Percentiles rank a stretch among this genome's conserved stretches.
Conservation (phyloP, 2,797 vertebrate genomes). For the Sternarchorhynchus goeldii region DNA sequence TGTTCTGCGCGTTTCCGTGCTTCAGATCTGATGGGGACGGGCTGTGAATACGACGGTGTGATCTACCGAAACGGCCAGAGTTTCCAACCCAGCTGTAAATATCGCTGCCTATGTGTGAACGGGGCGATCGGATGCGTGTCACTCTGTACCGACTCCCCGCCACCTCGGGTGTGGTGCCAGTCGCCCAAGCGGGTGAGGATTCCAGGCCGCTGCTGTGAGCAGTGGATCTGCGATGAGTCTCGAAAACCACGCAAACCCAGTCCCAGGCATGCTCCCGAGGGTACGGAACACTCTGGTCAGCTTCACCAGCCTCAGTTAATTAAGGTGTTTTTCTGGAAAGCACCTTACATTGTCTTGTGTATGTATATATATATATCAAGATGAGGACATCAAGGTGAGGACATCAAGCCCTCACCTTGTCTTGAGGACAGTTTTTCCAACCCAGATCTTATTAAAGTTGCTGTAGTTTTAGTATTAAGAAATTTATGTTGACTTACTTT, state of each 20-base stretch:
- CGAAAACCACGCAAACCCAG: conserved; percentile 85
- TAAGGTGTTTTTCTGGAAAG: too few species aligned
- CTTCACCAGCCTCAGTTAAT: too few species aligned
- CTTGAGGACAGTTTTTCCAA: too few species aligned
- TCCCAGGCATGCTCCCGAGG: conserved; percentile 81
- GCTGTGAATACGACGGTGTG: conserved; percentile 90
- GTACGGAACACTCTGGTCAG: conserved; percentile 67
- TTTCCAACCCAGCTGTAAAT: conserved; percentile 96
- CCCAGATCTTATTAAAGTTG: too few species aligned
- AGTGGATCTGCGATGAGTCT: conserved; percentile 92
- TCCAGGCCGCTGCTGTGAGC: conserved; percentile 88
- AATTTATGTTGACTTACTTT: too few species aligned
- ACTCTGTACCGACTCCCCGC: conserved; percentile 82
- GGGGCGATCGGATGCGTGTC: conserved; percentile 91
- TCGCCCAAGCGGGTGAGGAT: conserved; percentile 83
- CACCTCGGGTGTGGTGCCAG: conserved; percentile 93
- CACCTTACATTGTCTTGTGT: too few species aligned
- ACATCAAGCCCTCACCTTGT: too few species aligned
- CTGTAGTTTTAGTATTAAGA: too few species aligned
- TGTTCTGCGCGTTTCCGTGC: not conserved
- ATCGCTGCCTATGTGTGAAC: conserved; percentile 92
- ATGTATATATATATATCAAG: too few species aligned
- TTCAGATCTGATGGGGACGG: conserved; percentile 87
- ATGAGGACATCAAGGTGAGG: too few species aligned
- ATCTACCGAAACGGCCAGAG: conserved; percentile 91